Conservation (phyloP, 2,888 invertebrate species). For the Euplexia lucipara region DNA sequence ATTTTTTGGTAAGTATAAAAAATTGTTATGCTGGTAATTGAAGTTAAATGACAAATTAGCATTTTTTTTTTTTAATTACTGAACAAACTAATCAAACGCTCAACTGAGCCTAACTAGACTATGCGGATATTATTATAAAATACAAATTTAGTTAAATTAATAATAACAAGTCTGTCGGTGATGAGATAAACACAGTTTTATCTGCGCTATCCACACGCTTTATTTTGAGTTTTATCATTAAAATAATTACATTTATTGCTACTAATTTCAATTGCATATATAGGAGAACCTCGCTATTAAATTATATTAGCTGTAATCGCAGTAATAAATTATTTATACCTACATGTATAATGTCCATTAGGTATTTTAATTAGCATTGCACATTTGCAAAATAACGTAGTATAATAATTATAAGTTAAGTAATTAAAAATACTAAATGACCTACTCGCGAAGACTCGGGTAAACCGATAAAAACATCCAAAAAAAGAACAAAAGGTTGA, state of each 20-base stretch:
- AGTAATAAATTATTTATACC: slow-evolving; percentile 40
- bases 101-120: neutral
- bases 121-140: slow-evolving; percentile 45
- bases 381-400: neutral
- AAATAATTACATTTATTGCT: slow-evolving; percentile 59
- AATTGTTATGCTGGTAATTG: no score
- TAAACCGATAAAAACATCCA: neutral
- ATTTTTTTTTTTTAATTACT: neutral
- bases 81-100: neutral
- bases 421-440: neutral
- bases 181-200: slow-evolving; percentile 56
- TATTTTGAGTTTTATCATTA: slow-evolving; percentile 57
- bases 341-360: slow-evolving; percentile 21
- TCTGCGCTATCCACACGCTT: slow-evolving; percentile 52
- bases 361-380: slow-evolving; percentile 12
- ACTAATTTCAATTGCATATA: slow-evolving; percentile 53
- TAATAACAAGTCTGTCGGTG: slow-evolving; percentile 49
- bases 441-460: neutral
- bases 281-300: slow-evolving; percentile 36
- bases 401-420: neutral
- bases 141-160: slow-evolving; percentile 39
- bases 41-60: neutral
- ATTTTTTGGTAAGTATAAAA: no score
- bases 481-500: slow-evolving; percentile 5
- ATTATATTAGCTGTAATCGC: slow-evolving; percentile 42